Conservation (phyloP, 2,797 vertebrate species). For the Tinamus major region DNA sequence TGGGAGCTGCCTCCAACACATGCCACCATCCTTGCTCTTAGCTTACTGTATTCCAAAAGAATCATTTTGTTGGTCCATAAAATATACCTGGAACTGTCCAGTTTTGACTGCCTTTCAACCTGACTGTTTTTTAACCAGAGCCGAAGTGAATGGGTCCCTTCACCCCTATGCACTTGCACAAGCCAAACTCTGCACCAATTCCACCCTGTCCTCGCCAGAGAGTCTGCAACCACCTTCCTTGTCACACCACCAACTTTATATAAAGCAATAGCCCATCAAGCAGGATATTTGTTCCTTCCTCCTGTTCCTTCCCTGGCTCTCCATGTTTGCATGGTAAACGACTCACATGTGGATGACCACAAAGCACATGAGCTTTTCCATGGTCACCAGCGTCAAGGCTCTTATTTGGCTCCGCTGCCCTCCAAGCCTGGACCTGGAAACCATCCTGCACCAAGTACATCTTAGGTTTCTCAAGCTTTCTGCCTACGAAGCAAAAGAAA, state of each 20-base stretch:
- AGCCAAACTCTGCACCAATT: not conserved
- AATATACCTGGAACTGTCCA: not conserved
- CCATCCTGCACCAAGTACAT: not conserved
- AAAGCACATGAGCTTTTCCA: rapidly evolving
- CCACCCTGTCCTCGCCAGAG: not conserved
- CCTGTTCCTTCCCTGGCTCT: not conserved
- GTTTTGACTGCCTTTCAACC: not conserved
- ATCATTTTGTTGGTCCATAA: not conserved
- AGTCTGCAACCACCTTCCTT: not conserved
- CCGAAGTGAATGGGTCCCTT: not conserved
- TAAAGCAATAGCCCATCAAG: not conserved
- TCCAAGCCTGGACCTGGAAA: not conserved
- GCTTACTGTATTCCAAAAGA: rapidly evolving
- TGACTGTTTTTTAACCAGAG: not conserved
- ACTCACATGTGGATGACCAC: not conserved
- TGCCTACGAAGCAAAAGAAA: not conserved
- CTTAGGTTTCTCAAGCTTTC: rapidly evolving
- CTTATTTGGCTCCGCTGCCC: not conserved
- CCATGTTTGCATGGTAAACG: not conserved
- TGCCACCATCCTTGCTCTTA: not conserved
- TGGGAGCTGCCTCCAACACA: not conserved
- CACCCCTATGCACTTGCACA: not conserved
- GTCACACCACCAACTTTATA: not conserved
- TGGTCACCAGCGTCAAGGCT: rapidly evolving
- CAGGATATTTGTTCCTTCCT: not conserved